These are phyloP conservation scores for Natator depressus DNA, from an alignment of 2,113 vertebrate species.

Conservation along the genomic window DNA sequence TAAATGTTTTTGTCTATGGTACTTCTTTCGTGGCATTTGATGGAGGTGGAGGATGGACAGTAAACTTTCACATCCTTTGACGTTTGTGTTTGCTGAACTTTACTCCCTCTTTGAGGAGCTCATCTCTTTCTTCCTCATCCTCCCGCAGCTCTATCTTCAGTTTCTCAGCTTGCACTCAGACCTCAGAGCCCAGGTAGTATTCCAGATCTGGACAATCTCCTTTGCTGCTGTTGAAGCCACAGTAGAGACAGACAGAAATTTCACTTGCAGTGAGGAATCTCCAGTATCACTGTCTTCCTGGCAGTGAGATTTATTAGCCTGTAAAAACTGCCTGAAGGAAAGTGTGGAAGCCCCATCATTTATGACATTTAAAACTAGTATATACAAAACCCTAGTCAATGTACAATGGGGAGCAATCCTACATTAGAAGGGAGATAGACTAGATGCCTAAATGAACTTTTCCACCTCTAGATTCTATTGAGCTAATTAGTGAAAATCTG, in stretches of 20 bases:
- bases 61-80: background rate
- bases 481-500: background rate
- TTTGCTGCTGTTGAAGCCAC: background rate
- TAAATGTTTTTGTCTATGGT: background rate
- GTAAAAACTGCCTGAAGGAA: background rate
- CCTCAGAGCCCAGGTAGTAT: rapidly evolving
- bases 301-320: background rate
- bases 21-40: background rate
- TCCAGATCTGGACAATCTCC: background rate
- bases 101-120: background rate
- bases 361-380: background rate
- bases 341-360: background rate
- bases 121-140: background rate
- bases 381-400: background rate
- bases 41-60: rapidly evolving
- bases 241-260: background rate
- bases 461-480: background rate
- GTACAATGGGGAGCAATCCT: background rate
- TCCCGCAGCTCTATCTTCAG: background rate
- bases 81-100: background rate
- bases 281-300: rapidly evolving
- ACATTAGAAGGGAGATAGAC: rapidly evolving
- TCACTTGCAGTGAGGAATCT: background rate
- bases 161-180: background rate
- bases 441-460: background rate